phyloP scores from a whole-genome alignment of 2,113 vertebrate genomes.

The Callospermophilus lateralis region DNA sequence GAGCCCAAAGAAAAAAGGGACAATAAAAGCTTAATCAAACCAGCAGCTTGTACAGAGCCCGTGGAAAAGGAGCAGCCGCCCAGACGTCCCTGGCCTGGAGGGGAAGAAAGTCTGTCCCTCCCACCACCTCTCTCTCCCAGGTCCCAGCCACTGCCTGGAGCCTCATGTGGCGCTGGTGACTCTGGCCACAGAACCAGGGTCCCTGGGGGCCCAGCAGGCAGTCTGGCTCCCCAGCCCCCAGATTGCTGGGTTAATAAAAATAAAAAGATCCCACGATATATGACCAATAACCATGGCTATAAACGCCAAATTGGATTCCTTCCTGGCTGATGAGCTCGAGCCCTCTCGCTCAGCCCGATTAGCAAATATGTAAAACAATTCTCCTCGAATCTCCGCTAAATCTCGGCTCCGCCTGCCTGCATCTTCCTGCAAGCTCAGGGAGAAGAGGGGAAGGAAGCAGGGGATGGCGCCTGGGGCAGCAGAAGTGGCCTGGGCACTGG shows the following conservation, averaged over 20 bases:
- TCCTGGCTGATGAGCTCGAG: constrained; percentile 77
- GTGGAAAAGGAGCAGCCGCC: neutral
- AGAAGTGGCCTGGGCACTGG: neutral
- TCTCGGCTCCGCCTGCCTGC: neutral
- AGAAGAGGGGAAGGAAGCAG: neutral
- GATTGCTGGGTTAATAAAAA: constrained; percentile 66
- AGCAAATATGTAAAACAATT: constrained; percentile 77
- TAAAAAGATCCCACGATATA: constrained; percentile 74
- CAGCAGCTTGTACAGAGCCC: neutral
- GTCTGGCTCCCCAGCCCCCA: neutral
- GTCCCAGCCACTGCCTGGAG: neutral
- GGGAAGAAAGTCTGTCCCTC: neutral
- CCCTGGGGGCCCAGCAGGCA: neutral
- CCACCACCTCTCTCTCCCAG: neutral
- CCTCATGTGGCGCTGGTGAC: neutral
- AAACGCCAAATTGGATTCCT: constrained; percentile 84
- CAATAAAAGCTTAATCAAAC: constrained; percentile 66
- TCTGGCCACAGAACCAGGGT: neutral
- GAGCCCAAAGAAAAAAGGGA: neutral
- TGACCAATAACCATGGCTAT: constrained; percentile 74
- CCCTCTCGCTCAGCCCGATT: constrained; percentile 64
- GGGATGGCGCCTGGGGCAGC: neutral
- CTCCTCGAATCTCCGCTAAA: no score
- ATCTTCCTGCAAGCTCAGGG: neutral
- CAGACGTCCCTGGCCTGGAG: neutral